These are phyloP conservation scores for Phallusia fumigata DNA, from an alignment of 23 tunicate genomes.

Conservation along the genomic window DNA sequence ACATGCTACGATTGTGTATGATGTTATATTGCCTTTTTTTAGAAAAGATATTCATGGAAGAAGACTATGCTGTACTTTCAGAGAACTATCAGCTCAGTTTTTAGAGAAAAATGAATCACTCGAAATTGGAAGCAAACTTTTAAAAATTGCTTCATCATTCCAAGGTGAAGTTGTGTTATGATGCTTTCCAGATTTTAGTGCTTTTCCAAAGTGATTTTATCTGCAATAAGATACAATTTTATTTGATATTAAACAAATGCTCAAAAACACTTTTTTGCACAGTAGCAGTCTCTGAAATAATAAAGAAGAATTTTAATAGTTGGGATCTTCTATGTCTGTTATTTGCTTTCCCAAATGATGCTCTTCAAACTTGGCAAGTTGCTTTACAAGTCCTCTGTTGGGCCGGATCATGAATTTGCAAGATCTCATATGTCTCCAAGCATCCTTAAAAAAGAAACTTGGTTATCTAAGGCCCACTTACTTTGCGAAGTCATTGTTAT, in stretches of 20 bases:
- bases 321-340: conserved; percentile 71
- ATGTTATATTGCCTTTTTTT: conserved; percentile 12
- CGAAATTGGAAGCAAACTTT: conserved; percentile 36
- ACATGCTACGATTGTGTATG: neutral
- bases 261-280: no score
- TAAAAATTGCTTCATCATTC: conserved; percentile 59
- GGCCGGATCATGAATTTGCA: conserved; percentile 79
- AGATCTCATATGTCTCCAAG: conserved; percentile 76
- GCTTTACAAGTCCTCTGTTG: conserved; percentile 64
- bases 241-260: no score
- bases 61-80: conserved; percentile 81
- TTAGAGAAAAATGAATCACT: conserved; percentile 27
- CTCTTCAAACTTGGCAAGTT: conserved; percentile 65
- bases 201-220: neutral
- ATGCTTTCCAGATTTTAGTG: neutral
- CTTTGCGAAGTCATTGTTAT: no score
- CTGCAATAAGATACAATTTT: neutral
- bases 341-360: conserved; percentile 35
- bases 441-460: conserved; percentile 45
- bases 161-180: conserved; percentile 68
- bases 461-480: no score
- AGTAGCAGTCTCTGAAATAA: no score
- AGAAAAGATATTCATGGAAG: conserved; percentile 71
- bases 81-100: conserved; percentile 80
- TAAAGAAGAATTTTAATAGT: conserved; percentile 20